A percentile compares a stretch with the other conserved stretches of the same genome.
Conservation (phyloP, 1,140 invertebrate species). For the Paraescarpia echinospica region DNA sequence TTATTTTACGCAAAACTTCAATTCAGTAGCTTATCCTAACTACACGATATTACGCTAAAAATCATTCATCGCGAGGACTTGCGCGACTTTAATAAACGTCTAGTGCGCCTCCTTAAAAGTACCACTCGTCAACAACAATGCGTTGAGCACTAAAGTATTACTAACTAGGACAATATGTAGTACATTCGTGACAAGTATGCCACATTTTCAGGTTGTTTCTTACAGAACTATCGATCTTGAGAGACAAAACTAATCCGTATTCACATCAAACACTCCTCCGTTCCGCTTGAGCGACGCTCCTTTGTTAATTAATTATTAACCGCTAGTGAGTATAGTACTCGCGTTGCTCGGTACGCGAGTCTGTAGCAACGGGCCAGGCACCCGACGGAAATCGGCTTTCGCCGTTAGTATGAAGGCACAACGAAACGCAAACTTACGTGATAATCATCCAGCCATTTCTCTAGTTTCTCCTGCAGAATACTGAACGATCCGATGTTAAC, state of each 20-base stretch:
- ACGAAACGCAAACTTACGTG: slow-evolving; percentile 44
- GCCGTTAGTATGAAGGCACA: not conserved
- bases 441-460: slow-evolving; percentile 52
- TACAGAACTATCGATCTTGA: not conserved
- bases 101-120: not conserved
- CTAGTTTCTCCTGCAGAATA: slow-evolving; percentile 54
- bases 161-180: no score
- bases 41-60: not conserved
- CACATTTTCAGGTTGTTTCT: not conserved
- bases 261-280: not conserved
- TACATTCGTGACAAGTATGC: not conserved
- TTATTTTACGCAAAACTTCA: no score
- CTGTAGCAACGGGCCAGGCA: not conserved
- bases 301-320: not conserved
- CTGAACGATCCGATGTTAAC: slow-evolving; percentile 55
- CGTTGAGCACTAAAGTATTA: no score
- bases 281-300: not conserved
- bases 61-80: not conserved
- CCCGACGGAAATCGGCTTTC: not conserved
- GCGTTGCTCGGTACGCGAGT: not conserved
- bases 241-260: not conserved
- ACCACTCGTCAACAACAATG: not conserved
- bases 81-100: not conserved
- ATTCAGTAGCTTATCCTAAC: not conserved
- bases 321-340: not conserved